A percentile compares a stretch with the other conserved stretches of the same genome.
Evolutionary conservation across 35 echinoderm and acorn worm genomes (phyloP).

Genomic region (Ophiothrix spiculata): DNA sequence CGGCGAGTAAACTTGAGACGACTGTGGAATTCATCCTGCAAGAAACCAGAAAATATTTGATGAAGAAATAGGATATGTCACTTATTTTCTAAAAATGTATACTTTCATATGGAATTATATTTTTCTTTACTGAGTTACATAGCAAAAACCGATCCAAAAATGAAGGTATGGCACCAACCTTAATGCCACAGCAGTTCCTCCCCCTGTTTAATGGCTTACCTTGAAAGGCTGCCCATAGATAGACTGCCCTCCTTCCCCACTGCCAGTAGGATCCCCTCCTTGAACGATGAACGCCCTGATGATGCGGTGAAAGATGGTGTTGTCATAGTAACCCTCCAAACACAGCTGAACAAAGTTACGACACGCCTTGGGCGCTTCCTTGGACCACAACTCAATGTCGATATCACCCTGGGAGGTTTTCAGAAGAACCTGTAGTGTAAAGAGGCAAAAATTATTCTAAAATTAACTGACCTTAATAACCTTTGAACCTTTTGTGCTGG

Average conservation of each 20-base stretch:
- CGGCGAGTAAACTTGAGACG: slow-evolving; percentile 85
- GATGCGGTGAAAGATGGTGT: slow-evolving; percentile 90
- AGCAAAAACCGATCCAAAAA: too few species aligned
- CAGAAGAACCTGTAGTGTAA: slow-evolving; percentile 67
- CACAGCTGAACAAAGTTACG: slow-evolving; percentile 96
- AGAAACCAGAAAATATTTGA: too few species aligned
- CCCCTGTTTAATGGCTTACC: slow-evolving; percentile 6
- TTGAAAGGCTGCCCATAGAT: slow-evolving; percentile 90
- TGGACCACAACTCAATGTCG: slow-evolving; percentile 97
- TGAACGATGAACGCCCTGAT: slow-evolving; percentile 86
- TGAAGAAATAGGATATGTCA: too few species aligned
- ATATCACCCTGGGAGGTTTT: slow-evolving; percentile 83
- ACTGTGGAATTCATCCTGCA: slow-evolving; percentile 94
- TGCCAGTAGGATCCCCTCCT: slow-evolving; percentile 93
- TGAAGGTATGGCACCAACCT: too few species aligned
- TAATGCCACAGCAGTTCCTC: too few species aligned
- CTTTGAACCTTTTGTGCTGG: too few species aligned
- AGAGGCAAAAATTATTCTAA: background rate
- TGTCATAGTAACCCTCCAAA: slow-evolving; percentile 94
- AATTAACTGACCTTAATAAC: background rate
- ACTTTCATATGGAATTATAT: too few species aligned
- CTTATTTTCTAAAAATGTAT: too few species aligned
- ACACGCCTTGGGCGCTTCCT: slow-evolving; percentile 95
- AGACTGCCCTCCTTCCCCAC: slow-evolving; percentile 91
- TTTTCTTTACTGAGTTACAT: too few species aligned